Conservation (phyloP, 2,797 vertebrate genomes). For the Macrochelys suwanniensis region DNA sequence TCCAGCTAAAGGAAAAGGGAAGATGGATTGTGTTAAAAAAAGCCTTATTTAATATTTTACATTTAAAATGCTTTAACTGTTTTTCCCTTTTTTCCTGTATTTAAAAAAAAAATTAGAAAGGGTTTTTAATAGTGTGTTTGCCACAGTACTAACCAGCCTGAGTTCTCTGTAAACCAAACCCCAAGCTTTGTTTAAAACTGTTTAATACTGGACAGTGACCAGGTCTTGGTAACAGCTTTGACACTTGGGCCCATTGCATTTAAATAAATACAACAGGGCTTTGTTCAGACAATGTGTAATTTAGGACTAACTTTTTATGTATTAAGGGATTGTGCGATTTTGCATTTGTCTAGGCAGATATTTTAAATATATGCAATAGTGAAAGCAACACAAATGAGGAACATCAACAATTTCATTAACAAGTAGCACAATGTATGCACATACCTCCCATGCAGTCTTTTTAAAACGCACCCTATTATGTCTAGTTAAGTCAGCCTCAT, state of each 20-base stretch:
- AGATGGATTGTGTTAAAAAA: not conserved
- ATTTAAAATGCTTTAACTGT: not conserved
- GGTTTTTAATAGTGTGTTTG: not conserved
- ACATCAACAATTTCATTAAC: conserved; percentile 65
- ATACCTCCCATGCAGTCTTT: conserved; percentile 30
- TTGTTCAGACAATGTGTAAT: not conserved
- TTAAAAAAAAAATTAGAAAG: not conserved
- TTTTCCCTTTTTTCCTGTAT: not conserved
- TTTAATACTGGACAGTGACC: not conserved
- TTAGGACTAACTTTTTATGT: not conserved
- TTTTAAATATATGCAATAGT: not conserved
- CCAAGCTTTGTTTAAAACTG: not conserved
- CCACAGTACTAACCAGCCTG: not conserved
- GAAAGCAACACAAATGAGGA: conserved; percentile 26
- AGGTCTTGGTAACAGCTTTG: not conserved
- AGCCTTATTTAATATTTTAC: not conserved
- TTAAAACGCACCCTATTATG: conserved; percentile 64
- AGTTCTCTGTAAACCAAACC: not conserved
- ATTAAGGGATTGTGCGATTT: not conserved
- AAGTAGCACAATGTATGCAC: conserved; percentile 49
- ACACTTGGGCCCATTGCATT: not conserved
- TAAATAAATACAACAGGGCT: not conserved
- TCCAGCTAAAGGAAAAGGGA: not conserved
- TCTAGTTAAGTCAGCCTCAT: conserved; percentile 70
- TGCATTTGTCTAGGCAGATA: not conserved